These are phyloP conservation scores for Cenopis cana DNA, from an alignment of 2,888 invertebrate species.

Conservation along the genomic window DNA sequence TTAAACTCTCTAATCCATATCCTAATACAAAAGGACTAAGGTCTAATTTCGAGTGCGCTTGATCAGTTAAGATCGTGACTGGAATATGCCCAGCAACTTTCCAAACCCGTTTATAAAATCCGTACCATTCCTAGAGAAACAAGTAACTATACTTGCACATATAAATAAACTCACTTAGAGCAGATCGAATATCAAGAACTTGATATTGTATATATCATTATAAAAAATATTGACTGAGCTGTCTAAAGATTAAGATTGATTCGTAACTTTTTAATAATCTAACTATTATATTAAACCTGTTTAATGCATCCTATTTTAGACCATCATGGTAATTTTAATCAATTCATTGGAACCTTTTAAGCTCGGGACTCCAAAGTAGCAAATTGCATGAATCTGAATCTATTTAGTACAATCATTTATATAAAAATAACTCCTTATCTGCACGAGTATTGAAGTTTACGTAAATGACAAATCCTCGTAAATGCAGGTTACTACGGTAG, in stretches of 20 bases:
- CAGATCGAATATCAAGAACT: neutral
- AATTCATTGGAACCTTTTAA: no score
- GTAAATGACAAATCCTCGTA: neutral
- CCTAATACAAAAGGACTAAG: conserved; percentile 24
- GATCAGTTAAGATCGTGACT: conserved; percentile 58
- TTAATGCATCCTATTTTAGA: no score
- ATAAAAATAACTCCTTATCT: neutral
- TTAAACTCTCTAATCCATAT: neutral
- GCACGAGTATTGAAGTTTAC: neutral
- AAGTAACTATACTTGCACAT: conserved; percentile 45
- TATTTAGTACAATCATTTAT: neutral
- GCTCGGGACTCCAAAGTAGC: no score
- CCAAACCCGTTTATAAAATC: conserved; percentile 73
- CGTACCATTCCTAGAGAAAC: conserved; percentile 68
- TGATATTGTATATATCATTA: neutral
- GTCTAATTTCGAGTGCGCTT: conserved; percentile 24
- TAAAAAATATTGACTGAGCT: neutral
- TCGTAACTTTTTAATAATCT: neutral
- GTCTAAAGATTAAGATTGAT: neutral
- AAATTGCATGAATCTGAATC: no score
- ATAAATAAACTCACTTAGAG: conserved; percentile 23
- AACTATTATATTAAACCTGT: neutral
- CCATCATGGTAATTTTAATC: no score
- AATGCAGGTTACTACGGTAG: neutral
- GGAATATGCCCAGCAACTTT: conserved; percentile 65